Conservation (phyloP, 2,113 vertebrate genomes). For the Ondatra zibethicus region DNA sequence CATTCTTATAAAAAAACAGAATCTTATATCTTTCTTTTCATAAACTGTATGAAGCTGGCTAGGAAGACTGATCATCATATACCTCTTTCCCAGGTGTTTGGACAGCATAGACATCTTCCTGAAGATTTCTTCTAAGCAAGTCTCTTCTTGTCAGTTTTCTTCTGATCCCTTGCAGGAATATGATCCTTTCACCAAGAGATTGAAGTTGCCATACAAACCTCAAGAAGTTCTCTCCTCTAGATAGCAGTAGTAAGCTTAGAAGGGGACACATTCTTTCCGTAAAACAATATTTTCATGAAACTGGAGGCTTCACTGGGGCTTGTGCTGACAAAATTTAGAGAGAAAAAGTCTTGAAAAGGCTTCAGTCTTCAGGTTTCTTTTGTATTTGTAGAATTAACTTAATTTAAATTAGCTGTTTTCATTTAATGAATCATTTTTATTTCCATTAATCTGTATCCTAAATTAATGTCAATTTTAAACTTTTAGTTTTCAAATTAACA, state of each 20-base stretch:
- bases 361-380: fast-evolving
- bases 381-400: not conserved
- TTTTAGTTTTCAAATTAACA: not conserved
- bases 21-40: not conserved
- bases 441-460: not conserved
- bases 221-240: not conserved
- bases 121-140: not conserved
- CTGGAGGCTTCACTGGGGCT: not conserved
- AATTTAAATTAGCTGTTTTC: not conserved
- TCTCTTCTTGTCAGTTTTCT: not conserved
- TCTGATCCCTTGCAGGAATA: not conserved
- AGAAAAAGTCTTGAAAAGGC: not conserved
- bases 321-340: not conserved
- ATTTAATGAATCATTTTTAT: slow-evolving; percentile 20
- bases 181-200: not conserved
- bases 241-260: too few relatives aligned
- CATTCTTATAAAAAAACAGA: not conserved
- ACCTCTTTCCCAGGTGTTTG: fast-evolving
- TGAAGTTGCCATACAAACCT: not conserved
- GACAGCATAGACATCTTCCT: too few relatives aligned
- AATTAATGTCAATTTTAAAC: slow-evolving; percentile 6
- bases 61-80: not conserved
- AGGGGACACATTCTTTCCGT: not conserved
- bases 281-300: not conserved
- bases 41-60: not conserved